phyloP scores from a whole-genome alignment of 1,140 invertebrate genomes.

The Hylaeus volcanicus region DNA sequence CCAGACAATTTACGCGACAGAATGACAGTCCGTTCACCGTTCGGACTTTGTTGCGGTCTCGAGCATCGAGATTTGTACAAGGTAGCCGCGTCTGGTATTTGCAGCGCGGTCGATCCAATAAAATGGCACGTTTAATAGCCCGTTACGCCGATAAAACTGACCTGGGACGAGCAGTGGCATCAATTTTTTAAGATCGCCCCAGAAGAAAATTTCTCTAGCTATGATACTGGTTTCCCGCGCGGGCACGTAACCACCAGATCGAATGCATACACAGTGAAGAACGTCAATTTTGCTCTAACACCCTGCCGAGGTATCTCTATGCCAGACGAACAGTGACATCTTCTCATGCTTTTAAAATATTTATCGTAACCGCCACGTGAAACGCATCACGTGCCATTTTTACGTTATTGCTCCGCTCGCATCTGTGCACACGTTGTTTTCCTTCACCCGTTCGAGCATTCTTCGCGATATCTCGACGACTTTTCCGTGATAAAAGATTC shows the following conservation, averaged over 20 bases:
- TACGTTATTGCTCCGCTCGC: constrained; percentile 13
- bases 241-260: not conserved
- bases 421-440: not conserved
- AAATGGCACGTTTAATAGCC: constrained; percentile 61
- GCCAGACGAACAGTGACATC: constrained; percentile 26
- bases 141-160: constrained; percentile 59
- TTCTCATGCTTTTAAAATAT: constrained; percentile 11
- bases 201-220: constrained; percentile 31
- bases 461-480: not conserved
- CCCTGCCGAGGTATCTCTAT: not conserved
- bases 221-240: not conserved
- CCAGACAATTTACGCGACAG: constrained; percentile 32
- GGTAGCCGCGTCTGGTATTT: constrained; percentile 24
- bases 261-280: not conserved
- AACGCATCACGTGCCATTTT: constrained; percentile 23
- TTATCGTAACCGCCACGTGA: constrained; percentile 13
- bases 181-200: constrained; percentile 60
- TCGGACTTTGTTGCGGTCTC: not conserved
- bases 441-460: too few species aligned
- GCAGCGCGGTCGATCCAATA: constrained; percentile 50
- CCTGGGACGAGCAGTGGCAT: constrained; percentile 41
- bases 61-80: constrained; percentile 50
- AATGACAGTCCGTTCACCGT: constrained; percentile 44
- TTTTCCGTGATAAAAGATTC: not conserved
- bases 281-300: not conserved